phyloP scores from a whole-genome alignment of 1,140 invertebrate species.

The Trialeurodes vaporariorum region DNA sequence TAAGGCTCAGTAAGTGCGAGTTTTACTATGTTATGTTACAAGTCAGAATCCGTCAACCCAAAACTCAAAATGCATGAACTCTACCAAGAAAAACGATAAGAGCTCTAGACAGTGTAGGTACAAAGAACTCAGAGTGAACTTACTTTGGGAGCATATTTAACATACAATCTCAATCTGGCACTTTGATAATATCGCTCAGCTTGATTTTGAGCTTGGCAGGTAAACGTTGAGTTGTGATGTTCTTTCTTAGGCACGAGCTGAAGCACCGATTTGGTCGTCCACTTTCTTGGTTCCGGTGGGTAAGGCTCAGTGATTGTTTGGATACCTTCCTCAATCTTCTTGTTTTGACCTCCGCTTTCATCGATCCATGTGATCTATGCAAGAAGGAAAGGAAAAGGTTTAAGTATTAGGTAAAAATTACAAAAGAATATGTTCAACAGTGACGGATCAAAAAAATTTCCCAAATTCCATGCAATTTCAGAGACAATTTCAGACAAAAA shows the following conservation, averaged over 20 bases:
- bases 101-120: too few relatives aligned
- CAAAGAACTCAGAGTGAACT: too few relatives aligned
- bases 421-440: too few relatives aligned
- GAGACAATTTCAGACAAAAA: too few relatives aligned
- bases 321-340: constrained; percentile 60
- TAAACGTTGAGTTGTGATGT: constrained; percentile 81
- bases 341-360: constrained; percentile 40
- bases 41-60: too few relatives aligned
- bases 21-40: too few relatives aligned
- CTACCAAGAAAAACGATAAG: background rate
- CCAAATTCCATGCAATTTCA: too few relatives aligned
- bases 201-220: constrained; percentile 80
- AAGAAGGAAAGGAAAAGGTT: constrained; percentile 23
- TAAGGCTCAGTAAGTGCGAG: too few relatives aligned
- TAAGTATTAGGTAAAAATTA: too few relatives aligned
- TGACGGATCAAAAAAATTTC: too few relatives aligned
- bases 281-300: constrained; percentile 63
- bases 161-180: constrained; percentile 62
- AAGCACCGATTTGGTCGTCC: constrained; percentile 71
- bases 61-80: too few relatives aligned
- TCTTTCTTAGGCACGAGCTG: constrained; percentile 69
- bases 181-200: constrained; percentile 67
- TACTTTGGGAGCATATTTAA: constrained; percentile 77
- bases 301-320: constrained; percentile 54
- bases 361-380: constrained; percentile 84